These are phyloP conservation scores for Eublepharis macularius DNA, from an alignment of 2,113 vertebrate species.

Conservation along the genomic window DNA sequence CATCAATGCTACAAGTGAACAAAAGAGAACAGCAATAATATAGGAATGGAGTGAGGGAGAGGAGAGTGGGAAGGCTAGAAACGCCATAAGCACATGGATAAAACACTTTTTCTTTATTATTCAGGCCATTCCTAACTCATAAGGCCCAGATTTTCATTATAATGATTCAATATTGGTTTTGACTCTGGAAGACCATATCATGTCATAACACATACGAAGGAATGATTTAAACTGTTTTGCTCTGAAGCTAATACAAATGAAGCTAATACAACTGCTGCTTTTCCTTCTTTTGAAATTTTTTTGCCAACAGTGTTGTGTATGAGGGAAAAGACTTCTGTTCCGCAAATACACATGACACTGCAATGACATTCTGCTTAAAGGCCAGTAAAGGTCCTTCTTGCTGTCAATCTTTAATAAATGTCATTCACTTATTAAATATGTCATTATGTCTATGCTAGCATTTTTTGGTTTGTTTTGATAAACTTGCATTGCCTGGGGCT, in stretches of 20 bases:
- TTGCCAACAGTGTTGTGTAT: background rate
- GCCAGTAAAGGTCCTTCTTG: background rate
- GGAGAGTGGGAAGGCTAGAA: background rate
- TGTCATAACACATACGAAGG: background rate
- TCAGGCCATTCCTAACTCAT: background rate
- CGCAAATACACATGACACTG: background rate
- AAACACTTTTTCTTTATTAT: background rate
- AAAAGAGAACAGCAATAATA: background rate
- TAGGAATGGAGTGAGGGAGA: background rate
- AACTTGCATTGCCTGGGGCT: background rate
- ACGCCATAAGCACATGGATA: background rate
- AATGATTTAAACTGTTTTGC: background rate
- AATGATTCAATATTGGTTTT: background rate
- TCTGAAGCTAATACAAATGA: background rate
- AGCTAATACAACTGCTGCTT: background rate
- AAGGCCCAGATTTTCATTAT: background rate
- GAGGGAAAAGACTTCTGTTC: background rate
- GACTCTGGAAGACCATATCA: background rate
- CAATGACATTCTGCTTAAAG: conserved; percentile 13
- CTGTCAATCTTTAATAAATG: background rate
- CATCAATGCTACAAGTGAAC: background rate
- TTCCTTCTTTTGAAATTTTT: background rate
- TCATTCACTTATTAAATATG: background rate
- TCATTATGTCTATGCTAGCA: background rate
- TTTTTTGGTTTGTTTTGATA: background rate